Evolutionary conservation across 2,888 invertebrate species (phyloP), one percentile per base, ranked within the genome.

Genomic region (Cryptocephalus primarius): DNA sequence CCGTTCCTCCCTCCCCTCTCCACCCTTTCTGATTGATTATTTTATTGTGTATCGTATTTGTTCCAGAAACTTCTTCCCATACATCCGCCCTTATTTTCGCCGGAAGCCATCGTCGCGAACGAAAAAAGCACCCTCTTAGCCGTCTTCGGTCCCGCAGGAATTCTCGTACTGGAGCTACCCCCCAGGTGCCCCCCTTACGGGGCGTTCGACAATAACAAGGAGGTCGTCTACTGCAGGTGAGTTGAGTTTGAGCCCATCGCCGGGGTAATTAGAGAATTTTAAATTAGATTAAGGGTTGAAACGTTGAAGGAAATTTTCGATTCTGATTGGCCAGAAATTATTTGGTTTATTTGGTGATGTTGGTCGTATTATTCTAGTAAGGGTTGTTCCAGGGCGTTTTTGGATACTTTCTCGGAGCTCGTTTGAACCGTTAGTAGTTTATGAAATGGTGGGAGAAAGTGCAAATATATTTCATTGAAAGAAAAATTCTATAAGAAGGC

Each of bases 171-270:
- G 14, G 82, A 85, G 60, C 71, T 90, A 48, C 89, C 88, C 0
- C 72, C 78, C 40, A 72, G 83, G 50, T 83, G 82, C 78, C 85
- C 86, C 10, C 77, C 81, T 13, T 77, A 78, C 10, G 79, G 80
- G 1, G 75, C 78, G 45, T 83, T 81, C 62, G 78, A 82, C 53
- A 79, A 79, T 36, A 84, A 85, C 51, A 83, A 78, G 57, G 75
- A 79, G 45, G 72, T 75, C 39, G 77, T 87, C 8, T 71, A 80
- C 14, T 86, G 86, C 80, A 78, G 80, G 86, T 87, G 69, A 78
- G 80, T 75, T 33, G 12, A 4, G 22, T 6, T 22, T n/a, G n/a
- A 22, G 2, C 22, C 22, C 6, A 22, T 6, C 22, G 22, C 3
- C 6, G 22, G 3, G 3, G 22, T 41, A 4, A 14, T 31, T 12